Percentiles rank a stretch among this genome's conserved stretches.
Conservation (phyloP, 2,888 invertebrate genomes). For the Epinotia ramella region DNA sequence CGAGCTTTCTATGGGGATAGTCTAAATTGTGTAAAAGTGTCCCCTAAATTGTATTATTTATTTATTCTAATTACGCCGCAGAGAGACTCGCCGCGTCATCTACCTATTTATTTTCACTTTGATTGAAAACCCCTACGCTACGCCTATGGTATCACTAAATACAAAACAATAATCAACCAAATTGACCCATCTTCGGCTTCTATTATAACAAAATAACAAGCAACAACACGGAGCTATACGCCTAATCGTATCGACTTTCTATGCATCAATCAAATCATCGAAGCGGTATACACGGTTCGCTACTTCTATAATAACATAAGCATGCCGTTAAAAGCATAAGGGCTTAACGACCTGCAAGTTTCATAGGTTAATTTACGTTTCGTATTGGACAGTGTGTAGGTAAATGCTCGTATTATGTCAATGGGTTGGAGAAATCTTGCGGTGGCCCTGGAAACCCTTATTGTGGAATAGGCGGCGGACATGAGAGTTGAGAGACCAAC, state of each 20-base stretch:
- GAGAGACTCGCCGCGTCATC: too few relatives aligned
- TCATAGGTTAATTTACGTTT: background rate
- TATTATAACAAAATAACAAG: constrained; percentile 29
- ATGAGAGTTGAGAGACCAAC: background rate
- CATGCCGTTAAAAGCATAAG: background rate
- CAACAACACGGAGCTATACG: constrained; percentile 50
- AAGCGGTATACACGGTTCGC: constrained; percentile 69
- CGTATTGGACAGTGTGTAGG: background rate
- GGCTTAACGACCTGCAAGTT: background rate
- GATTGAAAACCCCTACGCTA: too few relatives aligned
- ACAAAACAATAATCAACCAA: background rate
- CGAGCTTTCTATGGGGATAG: too few relatives aligned
- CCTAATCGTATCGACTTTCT: constrained; percentile 73
- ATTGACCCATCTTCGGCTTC: constrained; percentile 15
- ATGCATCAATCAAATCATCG: constrained; percentile 73
- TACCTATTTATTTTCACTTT: too few relatives aligned
- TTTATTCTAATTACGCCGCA: too few relatives aligned
- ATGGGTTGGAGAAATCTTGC: constrained; percentile 61
- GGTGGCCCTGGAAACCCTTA: constrained; percentile 31
- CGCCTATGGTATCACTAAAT: background rate
- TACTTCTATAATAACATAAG: constrained; percentile 69
- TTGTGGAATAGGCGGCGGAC: constrained; percentile 18
- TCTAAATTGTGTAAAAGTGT: too few relatives aligned
- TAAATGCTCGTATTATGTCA: constrained; percentile 56
- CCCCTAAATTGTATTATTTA: too few relatives aligned